Percentiles rank a stretch among this genome's conserved stretches.
Conservation (phyloP, 2,113 vertebrate species). For the Pteropus alecto region DNA sequence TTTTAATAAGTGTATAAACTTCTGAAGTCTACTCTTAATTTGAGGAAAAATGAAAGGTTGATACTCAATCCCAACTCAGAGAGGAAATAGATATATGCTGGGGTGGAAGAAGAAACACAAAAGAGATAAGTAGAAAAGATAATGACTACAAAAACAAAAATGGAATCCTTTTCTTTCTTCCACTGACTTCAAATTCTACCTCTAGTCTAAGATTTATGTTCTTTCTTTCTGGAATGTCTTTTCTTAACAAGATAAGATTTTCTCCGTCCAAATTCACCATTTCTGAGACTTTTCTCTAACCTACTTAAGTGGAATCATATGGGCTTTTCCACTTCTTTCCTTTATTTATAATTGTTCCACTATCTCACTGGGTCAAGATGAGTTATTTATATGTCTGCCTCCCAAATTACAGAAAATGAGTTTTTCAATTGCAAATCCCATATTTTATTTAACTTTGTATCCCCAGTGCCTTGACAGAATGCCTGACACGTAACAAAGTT, state of each 20-base stretch:
- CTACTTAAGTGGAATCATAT: background rate
- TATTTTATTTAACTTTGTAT: background rate
- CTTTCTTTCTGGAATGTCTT: background rate
- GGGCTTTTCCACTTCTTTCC: background rate
- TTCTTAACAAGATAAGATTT: background rate
- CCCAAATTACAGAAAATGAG: background rate
- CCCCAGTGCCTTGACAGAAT: background rate
- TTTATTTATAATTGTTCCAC: background rate
- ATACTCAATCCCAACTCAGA: background rate
- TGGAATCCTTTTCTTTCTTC: background rate
- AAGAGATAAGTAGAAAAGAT: background rate
- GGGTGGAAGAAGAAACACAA: background rate
- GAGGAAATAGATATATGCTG: background rate
- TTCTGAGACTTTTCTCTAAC: background rate
- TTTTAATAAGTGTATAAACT: background rate
- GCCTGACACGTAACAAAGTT: background rate
- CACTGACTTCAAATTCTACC: background rate
- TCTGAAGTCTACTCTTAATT: background rate
- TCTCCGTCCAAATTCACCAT: background rate
- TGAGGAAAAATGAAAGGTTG: background rate
- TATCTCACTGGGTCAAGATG: background rate
- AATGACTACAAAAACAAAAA: background rate
- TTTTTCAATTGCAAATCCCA: background rate
- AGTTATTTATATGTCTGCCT: background rate
- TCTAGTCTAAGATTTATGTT: background rate